Conservation (phyloP, 1,140 invertebrate genomes). For the Hormaphis cornu region DNA sequence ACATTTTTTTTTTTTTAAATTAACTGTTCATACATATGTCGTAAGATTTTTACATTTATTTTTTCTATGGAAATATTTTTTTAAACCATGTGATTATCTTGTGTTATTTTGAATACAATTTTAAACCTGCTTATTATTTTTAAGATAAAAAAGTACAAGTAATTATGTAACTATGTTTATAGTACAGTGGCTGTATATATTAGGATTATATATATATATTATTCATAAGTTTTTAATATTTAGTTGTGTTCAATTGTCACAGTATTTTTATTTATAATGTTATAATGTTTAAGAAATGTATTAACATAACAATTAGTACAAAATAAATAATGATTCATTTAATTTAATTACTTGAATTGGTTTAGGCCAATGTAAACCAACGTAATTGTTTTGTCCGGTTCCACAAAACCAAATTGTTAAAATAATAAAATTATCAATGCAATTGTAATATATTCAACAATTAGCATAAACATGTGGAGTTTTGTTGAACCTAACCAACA, state of each 20-base stretch:
- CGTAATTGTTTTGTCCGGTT: no score
- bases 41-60: not conserved
- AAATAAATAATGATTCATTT: conserved; percentile 25
- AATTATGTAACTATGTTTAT: not conserved
- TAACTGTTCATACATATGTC: not conserved
- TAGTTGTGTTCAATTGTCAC: conserved; percentile 19
- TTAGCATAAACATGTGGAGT: no score
- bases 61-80: not conserved
- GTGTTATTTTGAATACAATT: not conserved
- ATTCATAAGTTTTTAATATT: not conserved
- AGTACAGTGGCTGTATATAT: not conserved
- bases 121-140: not conserved
- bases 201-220: not conserved
- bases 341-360: not conserved
- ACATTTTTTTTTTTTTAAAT: not conserved
- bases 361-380: no score
- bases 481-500: no score
- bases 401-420: no score
- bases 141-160: not conserved
- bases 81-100: not conserved
- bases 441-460: no score
- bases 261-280: conserved; percentile 13
- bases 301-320: conserved; percentile 20
- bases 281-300: conserved; percentile 13
- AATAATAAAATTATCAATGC: no score